Percentiles rank a stretch among this genome's conserved stretches.
Conservation (phyloP, 2,113 vertebrate genomes). For the Sceloporus tristichus region DNA sequence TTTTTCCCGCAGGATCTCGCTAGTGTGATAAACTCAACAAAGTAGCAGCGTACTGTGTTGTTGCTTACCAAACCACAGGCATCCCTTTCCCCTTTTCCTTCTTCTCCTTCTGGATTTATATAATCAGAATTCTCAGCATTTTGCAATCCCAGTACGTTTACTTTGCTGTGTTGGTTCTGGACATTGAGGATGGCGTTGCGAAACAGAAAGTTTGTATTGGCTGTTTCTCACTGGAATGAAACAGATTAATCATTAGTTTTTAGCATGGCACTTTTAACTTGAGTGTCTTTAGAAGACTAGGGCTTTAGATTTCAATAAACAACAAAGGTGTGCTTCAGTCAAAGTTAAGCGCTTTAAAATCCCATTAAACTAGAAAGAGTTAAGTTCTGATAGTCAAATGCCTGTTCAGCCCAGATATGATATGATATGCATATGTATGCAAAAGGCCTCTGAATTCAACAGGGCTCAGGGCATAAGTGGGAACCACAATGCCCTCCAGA, state of each 20-base stretch:
- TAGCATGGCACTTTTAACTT: background rate
- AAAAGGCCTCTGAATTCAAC: background rate
- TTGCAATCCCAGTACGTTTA: background rate
- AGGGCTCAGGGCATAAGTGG: background rate
- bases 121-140: background rate
- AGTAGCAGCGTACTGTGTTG: no score
- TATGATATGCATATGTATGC: background rate
- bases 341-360: background rate
- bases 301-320: conserved; percentile 5
- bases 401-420: background rate
- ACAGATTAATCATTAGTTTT: conserved; percentile 19
- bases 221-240: conserved; percentile 10
- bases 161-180: conserved; percentile 40
- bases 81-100: background rate
- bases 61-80: background rate
- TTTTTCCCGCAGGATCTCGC: no score
- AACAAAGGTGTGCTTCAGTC: background rate
- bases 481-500: no score
- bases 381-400: background rate
- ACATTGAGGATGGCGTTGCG: conserved; percentile 12
- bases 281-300: conserved; percentile 27
- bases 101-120: conserved; percentile 4
- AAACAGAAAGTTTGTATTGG: conserved; percentile 11
- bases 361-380: background rate
- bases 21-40: no score